A percentile compares a stretch with the other conserved stretches of the same genome.
phyloP scores from a whole-genome alignment of 2,113 vertebrate species.

The Scophthalmus maximus region DNA sequence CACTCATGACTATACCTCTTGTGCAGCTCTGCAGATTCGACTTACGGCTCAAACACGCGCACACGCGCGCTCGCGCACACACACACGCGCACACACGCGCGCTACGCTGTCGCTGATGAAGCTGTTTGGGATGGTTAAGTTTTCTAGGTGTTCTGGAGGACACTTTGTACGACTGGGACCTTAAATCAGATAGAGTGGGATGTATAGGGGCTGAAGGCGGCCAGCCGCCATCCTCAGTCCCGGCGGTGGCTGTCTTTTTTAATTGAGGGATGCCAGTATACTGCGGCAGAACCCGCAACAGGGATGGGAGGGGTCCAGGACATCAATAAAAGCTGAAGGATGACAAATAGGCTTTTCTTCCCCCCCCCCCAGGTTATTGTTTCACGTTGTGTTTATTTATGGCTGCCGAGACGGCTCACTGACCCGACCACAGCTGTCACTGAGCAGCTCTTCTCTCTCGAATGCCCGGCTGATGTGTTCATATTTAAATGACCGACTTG shows the following conservation, averaged over 20 bases:
- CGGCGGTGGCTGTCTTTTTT: too few relatives aligned
- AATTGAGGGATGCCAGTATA: neutral
- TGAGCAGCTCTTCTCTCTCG: constrained; percentile 19
- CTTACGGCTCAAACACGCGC: too few relatives aligned
- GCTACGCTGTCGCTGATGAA: neutral
- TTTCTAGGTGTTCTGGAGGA: neutral
- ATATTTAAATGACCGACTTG: constrained; percentile 49
- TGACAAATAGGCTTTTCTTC: constrained; percentile 53
- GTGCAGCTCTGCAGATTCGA: neutral
- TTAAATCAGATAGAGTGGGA: neutral
- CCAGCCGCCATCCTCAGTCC: too few relatives aligned
- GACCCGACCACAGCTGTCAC: constrained; percentile 38
- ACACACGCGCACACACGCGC: too few relatives aligned
- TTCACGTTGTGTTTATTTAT: constrained; percentile 64
- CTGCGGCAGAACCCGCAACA: neutral
- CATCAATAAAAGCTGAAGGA: constrained; percentile 46
- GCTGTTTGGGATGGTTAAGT: neutral
- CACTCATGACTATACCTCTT: neutral
- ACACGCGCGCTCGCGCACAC: too few relatives aligned
- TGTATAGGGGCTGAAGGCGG: neutral
- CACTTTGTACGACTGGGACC: neutral
- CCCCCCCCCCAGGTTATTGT: constrained; percentile 53
- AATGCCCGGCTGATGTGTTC: constrained; percentile 35
- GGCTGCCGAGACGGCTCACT: constrained; percentile 7
- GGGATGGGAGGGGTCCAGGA: neutral